Conservation (phyloP, 2,113 vertebrate species). For the Vidua macroura region DNA sequence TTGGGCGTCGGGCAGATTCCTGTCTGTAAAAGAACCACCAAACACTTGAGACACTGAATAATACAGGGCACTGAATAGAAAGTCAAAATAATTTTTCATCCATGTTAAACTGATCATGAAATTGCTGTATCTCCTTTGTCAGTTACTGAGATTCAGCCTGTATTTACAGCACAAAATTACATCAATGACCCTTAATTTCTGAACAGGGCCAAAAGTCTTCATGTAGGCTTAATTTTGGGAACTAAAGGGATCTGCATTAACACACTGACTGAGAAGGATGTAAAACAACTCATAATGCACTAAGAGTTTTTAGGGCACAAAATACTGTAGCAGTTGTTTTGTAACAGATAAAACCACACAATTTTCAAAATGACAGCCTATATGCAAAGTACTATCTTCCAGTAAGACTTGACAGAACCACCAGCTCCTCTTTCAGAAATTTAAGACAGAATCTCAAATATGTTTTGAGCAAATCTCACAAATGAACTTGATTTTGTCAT, state of each 20-base stretch:
- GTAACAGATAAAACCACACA: not conserved
- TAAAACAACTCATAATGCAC: not conserved
- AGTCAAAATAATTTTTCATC: not conserved
- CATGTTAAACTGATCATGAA: not conserved
- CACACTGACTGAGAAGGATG: not conserved
- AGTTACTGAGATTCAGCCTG: not conserved
- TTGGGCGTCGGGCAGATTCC: slow-evolving; percentile 67
- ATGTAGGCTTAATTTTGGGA: not conserved
- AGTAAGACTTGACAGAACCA: not conserved
- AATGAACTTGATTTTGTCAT: not conserved
- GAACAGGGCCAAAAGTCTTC: not conserved
- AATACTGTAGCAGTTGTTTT: not conserved
- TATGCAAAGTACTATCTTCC: not conserved
- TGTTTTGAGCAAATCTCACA: not conserved
- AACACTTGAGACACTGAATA: not conserved
- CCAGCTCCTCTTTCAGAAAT: not conserved
- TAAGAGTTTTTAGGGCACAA: not conserved
- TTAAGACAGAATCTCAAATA: not conserved
- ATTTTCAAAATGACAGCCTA: not conserved
- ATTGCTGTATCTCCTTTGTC: not conserved
- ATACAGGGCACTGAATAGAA: not conserved
- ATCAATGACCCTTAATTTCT: not conserved
- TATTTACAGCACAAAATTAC: not conserved
- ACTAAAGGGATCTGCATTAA: not conserved
- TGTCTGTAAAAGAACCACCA: slow-evolving; percentile 73